These are phyloP conservation scores for Gymnobelideus leadbeateri DNA, from an alignment of 2,113 vertebrate genomes.

Conservation along the genomic window DNA sequence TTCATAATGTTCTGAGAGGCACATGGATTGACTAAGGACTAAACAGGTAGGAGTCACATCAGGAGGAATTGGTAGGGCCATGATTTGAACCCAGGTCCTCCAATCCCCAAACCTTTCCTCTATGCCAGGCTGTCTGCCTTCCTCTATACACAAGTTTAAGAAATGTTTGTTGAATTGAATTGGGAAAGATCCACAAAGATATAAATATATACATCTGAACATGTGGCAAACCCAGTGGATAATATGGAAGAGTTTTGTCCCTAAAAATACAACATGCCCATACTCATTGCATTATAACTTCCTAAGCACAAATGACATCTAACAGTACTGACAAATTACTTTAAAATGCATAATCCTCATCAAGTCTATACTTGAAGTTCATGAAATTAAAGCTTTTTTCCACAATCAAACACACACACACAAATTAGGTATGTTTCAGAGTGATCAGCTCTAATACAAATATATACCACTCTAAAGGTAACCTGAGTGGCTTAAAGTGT, in stretches of 20 bases:
- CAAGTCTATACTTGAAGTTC: constrained; percentile 28
- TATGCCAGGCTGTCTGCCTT: not conserved
- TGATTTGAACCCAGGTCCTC: not conserved
- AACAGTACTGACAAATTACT: not conserved
- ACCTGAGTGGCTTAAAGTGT: not conserved
- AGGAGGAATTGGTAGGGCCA: not conserved
- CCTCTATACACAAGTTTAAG: not conserved
- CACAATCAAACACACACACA: constrained; percentile 9
- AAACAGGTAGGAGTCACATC: not conserved
- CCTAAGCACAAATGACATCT: not conserved
- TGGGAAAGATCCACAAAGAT: not conserved
- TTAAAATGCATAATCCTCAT: constrained; percentile 10
- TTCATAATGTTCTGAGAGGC: not conserved
- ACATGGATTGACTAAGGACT: not conserved
- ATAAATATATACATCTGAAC: not conserved
- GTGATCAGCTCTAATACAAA: constrained; percentile 18
- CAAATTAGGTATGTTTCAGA: not conserved
- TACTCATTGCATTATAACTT: not conserved
- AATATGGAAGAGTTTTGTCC: not conserved
- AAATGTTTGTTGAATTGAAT: not conserved
- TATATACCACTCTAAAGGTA: constrained; percentile 40
- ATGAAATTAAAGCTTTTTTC: constrained; percentile 22
- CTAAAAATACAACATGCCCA: not conserved
- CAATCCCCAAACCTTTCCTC: not conserved
- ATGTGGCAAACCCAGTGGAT: not conserved